These are phyloP conservation scores for Rhegmatorhina hoffmannsi DNA, from an alignment of 2,113 vertebrate species.

Conservation along the genomic window DNA sequence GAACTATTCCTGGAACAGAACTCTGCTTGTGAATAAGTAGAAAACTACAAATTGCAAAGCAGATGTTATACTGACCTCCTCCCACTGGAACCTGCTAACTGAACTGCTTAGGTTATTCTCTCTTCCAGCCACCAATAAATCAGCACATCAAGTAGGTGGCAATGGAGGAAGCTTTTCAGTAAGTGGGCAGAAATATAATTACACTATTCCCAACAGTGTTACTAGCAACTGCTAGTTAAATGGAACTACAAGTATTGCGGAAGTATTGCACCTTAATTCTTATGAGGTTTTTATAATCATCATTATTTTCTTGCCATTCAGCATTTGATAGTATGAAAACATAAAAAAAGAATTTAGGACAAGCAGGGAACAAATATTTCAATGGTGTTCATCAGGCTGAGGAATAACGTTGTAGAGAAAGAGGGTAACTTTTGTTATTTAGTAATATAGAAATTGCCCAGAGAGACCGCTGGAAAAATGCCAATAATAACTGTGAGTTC, in stretches of 20 bases:
- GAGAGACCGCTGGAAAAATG: background rate
- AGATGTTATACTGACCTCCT: conserved; percentile 35
- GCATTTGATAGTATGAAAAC: background rate
- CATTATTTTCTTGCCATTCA: background rate
- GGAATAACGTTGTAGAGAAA: background rate
- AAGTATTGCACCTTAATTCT: background rate
- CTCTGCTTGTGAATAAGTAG: conserved; percentile 12
- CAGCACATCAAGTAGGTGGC: background rate
- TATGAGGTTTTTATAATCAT: background rate
- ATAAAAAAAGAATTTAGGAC: background rate
- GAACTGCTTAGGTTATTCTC: background rate
- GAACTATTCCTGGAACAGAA: background rate
- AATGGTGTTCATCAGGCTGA: background rate
- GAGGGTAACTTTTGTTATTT: background rate
- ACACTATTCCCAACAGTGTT: background rate
- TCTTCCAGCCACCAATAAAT: conserved; percentile 22
- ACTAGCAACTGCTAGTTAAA: background rate
- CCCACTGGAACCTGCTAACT: background rate
- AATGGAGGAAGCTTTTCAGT: background rate
- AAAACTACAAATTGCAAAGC: conserved; percentile 11
- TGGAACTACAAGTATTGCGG: background rate
- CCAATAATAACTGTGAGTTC: background rate
- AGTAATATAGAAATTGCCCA: background rate
- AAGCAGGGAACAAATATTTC: background rate
- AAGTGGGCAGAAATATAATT: conserved; percentile 8